Percentiles rank a stretch among this genome's conserved stretches.
phyloP scores from a whole-genome alignment of 2,888 invertebrate genomes.

The Chironomus riparius region DNA sequence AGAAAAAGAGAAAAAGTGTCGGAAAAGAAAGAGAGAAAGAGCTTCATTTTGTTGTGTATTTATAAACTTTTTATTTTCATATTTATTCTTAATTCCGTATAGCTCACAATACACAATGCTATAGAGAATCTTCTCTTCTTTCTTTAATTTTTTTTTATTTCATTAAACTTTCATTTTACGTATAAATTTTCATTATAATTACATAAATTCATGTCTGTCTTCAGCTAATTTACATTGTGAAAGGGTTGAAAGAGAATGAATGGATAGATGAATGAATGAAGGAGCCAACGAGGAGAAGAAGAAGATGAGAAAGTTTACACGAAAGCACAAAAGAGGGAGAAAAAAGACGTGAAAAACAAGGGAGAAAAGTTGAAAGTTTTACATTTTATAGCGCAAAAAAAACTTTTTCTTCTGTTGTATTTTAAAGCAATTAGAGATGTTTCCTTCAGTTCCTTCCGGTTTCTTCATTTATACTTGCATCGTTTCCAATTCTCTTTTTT shows the following conservation, averaged over 20 bases:
- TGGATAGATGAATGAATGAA: not conserved
- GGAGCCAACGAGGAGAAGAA: too few species aligned
- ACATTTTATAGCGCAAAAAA: not conserved
- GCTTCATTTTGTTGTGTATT: too few species aligned
- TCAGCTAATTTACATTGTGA: constrained; percentile 23
- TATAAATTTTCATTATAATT: constrained; percentile 26
- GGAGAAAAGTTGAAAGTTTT: not conserved
- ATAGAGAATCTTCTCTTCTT: not conserved
- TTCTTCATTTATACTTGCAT: not conserved
- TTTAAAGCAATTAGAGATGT: constrained; percentile 26
- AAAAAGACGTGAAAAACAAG: not conserved
- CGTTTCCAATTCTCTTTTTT: not conserved
- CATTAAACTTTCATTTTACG: constrained; percentile 22
- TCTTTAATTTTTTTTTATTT: not conserved
- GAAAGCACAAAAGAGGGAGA: not conserved
- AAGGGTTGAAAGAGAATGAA: not conserved
- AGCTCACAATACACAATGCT: not conserved
- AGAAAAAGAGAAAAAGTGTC: too few species aligned
- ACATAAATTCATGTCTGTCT: constrained; percentile 26
- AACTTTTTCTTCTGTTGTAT: not conserved
- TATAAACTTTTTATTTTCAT: not conserved
- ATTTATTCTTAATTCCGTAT: not conserved
- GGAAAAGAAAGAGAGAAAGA: too few species aligned
- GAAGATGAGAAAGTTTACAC: too few species aligned
- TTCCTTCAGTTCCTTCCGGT: constrained; percentile 24